Conservation (phyloP, 2,113 vertebrate genomes). For the Empidonax alnorum region DNA sequence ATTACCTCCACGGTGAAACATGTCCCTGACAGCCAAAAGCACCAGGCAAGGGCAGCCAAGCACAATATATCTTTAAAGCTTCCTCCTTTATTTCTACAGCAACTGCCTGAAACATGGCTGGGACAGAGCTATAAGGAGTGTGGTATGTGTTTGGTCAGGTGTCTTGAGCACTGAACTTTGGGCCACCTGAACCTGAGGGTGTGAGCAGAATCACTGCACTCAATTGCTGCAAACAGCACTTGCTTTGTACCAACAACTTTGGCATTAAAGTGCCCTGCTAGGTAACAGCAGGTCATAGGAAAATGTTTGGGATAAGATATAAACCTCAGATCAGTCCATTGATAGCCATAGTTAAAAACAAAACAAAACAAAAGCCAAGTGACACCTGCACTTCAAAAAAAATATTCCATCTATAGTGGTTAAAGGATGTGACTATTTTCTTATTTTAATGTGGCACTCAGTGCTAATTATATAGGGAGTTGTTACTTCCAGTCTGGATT, state of each 20-base stretch:
- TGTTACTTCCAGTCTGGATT: background rate
- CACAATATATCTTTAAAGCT: conserved; percentile 26
- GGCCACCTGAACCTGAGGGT: background rate
- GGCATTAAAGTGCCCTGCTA: background rate
- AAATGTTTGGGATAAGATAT: background rate
- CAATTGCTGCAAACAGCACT: background rate
- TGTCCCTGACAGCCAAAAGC: conserved; percentile 21
- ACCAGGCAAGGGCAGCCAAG: background rate
- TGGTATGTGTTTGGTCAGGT: background rate
- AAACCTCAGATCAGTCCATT: background rate
- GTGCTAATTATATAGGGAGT: background rate
- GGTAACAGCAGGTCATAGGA: background rate
- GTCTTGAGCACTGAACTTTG: background rate
- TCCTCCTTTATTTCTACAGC: background rate
- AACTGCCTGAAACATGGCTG: background rate
- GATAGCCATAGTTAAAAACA: background rate
- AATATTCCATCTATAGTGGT: background rate
- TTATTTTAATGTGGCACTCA: background rate
- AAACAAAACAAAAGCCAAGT: background rate
- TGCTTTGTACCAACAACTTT: background rate
- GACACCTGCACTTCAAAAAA: background rate
- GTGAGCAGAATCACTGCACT: background rate
- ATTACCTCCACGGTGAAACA: rapidly evolving
- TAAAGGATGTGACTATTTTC: background rate
- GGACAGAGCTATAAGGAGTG: background rate